Evolutionary conservation across 2,113 vertebrate species (phyloP).

Genomic region (Tetrao urogallus): DNA sequence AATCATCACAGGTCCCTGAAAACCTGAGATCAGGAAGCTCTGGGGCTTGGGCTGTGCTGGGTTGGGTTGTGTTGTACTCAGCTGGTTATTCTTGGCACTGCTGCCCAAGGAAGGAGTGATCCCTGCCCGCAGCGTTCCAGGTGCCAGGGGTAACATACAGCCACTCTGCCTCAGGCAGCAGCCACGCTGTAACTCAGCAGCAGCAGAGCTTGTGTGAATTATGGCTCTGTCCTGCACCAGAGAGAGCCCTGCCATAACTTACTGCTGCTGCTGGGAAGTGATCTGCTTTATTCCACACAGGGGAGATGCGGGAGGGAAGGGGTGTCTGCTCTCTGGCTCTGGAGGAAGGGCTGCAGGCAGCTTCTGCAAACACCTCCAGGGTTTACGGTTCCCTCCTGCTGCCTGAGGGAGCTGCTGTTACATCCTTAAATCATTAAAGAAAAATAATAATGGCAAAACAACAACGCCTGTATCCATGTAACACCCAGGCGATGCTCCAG

Average conservation of each 20-base stretch:
- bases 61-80: background rate
- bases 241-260: background rate
- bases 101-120: background rate
- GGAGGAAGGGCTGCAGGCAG: background rate
- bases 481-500: background rate
- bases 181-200: constrained; percentile 15
- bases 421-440: constrained; percentile 29
- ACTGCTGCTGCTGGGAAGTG: background rate
- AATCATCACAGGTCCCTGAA: background rate
- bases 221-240: constrained; percentile 13
- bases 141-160: background rate
- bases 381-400: background rate
- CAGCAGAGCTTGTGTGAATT: background rate
- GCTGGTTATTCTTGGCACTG: background rate
- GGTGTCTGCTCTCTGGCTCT: background rate
- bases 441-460: background rate
- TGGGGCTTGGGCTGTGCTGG: background rate
- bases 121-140: background rate
- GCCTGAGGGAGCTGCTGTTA: background rate
- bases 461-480: background rate
- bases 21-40: background rate
- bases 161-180: background rate
- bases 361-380: background rate
- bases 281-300: constrained; percentile 13
- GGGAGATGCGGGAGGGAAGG: background rate